These are phyloP conservation scores for Hydractinia echinata DNA, from an alignment of 30 jellyfish, hydroid and myxozoan genomes.

Conservation along the genomic window DNA sequence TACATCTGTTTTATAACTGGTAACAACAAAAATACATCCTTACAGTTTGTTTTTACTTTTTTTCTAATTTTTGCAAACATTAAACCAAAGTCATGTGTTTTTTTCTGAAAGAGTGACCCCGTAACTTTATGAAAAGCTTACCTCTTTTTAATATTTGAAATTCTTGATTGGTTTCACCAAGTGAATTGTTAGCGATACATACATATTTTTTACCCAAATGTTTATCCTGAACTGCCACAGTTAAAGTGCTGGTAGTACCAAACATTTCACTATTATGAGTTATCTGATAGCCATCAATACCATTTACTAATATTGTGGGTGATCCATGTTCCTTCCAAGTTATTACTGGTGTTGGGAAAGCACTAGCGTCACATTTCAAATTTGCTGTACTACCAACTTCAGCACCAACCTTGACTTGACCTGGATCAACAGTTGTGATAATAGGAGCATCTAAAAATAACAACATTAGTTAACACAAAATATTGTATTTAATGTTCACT, in stretches of 20 bases:
- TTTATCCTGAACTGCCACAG: conserved; percentile 36
- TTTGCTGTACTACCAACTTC: conserved; percentile 57
- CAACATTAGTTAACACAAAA: not conserved
- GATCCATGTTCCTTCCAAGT: conserved; percentile 50
- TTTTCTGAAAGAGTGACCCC: too few species aligned
- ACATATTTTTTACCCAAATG: conserved; percentile 45
- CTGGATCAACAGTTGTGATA: conserved; percentile 65
- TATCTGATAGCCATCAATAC: conserved; percentile 47
- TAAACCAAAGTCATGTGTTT: too few species aligned
- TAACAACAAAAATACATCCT: too few species aligned
- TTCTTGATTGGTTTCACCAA: conserved; percentile 58
- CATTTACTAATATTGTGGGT: conserved; percentile 20
- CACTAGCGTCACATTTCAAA: conserved; percentile 61
- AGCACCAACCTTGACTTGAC: conserved; percentile 68
- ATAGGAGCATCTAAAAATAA: conserved; percentile 68
- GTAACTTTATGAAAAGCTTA: not conserved
- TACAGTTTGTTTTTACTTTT: too few species aligned
- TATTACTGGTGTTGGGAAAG: conserved; percentile 63
- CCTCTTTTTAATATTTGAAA: conserved; percentile 63
- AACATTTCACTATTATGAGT: not conserved
- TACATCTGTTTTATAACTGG: too few species aligned
- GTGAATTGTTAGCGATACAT: conserved; percentile 61
- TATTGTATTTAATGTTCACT: not conserved
- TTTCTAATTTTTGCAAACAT: too few species aligned
- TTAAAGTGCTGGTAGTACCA: conserved; percentile 43